These are phyloP conservation scores for Pipistrellus pygmaeus DNA, from an alignment of 2,797 vertebrate genomes.

Conservation along the genomic window DNA sequence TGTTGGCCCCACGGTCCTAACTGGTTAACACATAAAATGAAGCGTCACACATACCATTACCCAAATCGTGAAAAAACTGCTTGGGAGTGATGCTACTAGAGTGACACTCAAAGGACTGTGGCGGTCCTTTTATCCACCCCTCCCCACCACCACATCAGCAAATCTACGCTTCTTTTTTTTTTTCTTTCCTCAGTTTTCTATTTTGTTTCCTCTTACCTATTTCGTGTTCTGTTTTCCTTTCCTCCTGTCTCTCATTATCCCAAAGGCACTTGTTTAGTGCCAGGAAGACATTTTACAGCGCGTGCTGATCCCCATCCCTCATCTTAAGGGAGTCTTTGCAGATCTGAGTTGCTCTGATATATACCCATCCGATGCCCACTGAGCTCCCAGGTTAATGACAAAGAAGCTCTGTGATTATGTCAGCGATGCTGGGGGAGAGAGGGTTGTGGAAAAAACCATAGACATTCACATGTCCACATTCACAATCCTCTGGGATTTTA, in stretches of 20 bases:
- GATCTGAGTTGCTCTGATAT: neutral
- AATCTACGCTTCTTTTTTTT: neutral
- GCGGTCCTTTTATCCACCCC: neutral
- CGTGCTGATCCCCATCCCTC: neutral
- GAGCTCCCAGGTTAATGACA: neutral
- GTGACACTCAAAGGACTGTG: neutral
- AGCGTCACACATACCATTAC: neutral
- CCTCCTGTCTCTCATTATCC: neutral
- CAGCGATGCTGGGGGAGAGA: neutral
- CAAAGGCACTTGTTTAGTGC: neutral
- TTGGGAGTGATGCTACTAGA: accelerated
- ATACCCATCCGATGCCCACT: too few relatives aligned
- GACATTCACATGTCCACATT: neutral
- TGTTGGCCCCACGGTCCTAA: neutral
- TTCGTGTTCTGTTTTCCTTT: neutral
- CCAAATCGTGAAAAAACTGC: neutral
- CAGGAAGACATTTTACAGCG: neutral
- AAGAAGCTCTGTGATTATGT: neutral
- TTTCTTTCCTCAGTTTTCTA: neutral
- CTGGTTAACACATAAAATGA: neutral
- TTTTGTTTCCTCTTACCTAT: neutral
- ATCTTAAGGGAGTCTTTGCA: neutral
- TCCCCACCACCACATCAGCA: too few relatives aligned
- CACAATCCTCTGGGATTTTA: neutral
- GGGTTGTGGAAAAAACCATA: neutral